Base-by-base conservation (phyloP, 2,113 vertebrate species). In the Lucifuga dentata region DNA sequence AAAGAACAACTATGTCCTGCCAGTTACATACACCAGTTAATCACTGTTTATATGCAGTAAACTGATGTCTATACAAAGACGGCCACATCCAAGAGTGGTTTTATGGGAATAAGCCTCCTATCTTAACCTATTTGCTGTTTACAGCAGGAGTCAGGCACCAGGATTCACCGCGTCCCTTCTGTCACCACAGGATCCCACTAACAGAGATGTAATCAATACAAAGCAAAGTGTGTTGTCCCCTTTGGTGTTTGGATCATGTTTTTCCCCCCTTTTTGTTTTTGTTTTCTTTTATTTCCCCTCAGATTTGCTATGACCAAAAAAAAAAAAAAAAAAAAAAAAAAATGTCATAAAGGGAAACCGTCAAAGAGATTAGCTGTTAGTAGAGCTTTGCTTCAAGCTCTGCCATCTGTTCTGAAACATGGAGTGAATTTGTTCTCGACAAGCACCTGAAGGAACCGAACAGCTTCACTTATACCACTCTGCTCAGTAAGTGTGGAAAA, bases 311-410 rank as follows among this genome's bases (percentile, higher is more conserved):
- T 5, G n/a, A 19, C 43, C 41, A 43, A 9, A 8, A n/a, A n/a
- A n/a, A n/a, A n/a, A n/a, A n/a, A n/a, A n/a, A n/a, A n/a, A n/a
- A n/a, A n/a, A n/a, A n/a, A n/a, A n/a, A n/a, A n/a, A n/a, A 65
- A 6, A 73, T 68, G 29, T 67, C 32, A 70, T 64, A 16, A 63
- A 64, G 23, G n/a, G 44, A 64, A 66, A 41, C 39, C 13, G 44
- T 63, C 21, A 45, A 35, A 45, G 43, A 6, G 6, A 49, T 63
- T 33, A 61, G 46, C 20, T 49, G 16, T 45, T 7, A 7, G 29
- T 2, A 8, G 16, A 58, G 17, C 45, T 56, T 74, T 66, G 39
- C 64, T 61, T 63, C 26, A 26, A 11, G 48, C 10, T 0, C 48
- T 32, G 23, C 8, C 2, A 44, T 78, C 52, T 78, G 49, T 29